Evolutionary conservation across 2,888 invertebrate species (phyloP), one percentile per base, ranked within the genome.

Genomic region (Pyrocoelia pectoralis): DNA sequence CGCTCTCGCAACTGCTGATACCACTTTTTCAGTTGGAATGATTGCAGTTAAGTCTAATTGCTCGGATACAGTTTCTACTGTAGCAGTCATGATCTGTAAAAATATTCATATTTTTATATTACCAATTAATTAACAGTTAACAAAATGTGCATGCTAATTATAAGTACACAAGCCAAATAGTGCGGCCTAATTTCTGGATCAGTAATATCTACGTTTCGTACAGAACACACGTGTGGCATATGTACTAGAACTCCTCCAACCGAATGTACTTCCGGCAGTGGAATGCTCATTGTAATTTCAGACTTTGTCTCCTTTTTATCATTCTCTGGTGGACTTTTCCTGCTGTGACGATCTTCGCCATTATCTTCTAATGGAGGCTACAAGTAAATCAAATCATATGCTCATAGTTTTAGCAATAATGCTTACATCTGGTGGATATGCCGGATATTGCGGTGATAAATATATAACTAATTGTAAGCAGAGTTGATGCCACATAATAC

Each of bases 401-500:
- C 9, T 10, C 17, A 10, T 48, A 43, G 15, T 43, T 43, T 24
- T 6, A 9, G 10, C 18, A 17, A 3, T n/a, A 17, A 48, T 9
- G 82, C 86, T 85, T 83, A 93, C 92, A 82, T 92, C 92, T 28
- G 92, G 89, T 61, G 91, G 90, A 72, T 89, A 86, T 33, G 89
- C 88, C 12, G 90, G 89, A 77, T 87, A 85, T 70, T 89, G 86
- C 1, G 93, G 93, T 54, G 89, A 90, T 76, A 95, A 86, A 72
- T 92, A 93, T 67, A 91, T 88, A 19, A 95, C 88, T 29, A 95
- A 82, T 72, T 91, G 88, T 55, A 94, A 86, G 9, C 93, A 91
- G 29, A 97, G 82, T 80, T 97, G 97, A 81, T 97, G 96, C 93
- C 97, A 97, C 83, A 97, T 91, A 28, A 96, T 93, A 19, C 93